phyloP scores from a whole-genome alignment of 2,888 invertebrate species.

The Campoletis raptor region DNA sequence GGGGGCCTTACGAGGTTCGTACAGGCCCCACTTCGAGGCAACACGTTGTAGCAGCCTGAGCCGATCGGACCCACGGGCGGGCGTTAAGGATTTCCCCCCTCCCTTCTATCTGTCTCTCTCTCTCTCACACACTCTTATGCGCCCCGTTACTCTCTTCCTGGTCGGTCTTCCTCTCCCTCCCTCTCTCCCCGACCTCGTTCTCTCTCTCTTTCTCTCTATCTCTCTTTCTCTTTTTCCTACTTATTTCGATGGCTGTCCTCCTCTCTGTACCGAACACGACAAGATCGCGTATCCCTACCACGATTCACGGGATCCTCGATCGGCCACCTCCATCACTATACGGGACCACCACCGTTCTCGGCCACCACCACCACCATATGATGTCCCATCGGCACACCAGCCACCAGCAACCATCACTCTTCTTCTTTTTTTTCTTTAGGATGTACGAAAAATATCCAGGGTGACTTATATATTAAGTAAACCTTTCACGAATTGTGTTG shows the following conservation, averaged over 20 bases:
- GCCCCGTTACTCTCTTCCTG: conserved; percentile 66
- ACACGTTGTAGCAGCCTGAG: conserved; percentile 68
- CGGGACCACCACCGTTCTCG: conserved; percentile 30
- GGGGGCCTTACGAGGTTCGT: conserved; percentile 79
- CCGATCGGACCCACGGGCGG: conserved; percentile 65
- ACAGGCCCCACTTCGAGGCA: conserved; percentile 77
- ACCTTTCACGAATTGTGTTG: conserved; percentile 18
- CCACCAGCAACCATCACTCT: conserved; percentile 44
- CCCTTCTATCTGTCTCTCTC: conserved; percentile 65
- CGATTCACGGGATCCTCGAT: conserved; percentile 56
- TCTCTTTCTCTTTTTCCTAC: conserved; percentile 51
- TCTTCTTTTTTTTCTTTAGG: conserved; percentile 9
- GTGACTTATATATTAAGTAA: conserved; percentile 1
- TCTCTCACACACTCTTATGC: conserved; percentile 31
- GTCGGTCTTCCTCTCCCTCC: conserved; percentile 52
- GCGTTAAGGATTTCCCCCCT: conserved; percentile 68
- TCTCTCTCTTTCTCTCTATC: conserved; percentile 50
- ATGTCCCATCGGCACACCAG: conserved; percentile 41
- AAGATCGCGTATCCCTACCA: conserved; percentile 45
- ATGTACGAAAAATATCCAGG: conserved; percentile 11
- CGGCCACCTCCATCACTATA: conserved; percentile 53
- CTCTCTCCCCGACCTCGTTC: conserved; percentile 14
- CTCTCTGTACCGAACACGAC: conserved; percentile 66
- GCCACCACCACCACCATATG: conserved; percentile 35
- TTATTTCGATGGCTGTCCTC: conserved; percentile 48